Percentiles rank a stretch among this genome's conserved stretches.
Evolutionary conservation across 2,888 invertebrate genomes (phyloP).

Genomic region (Pseudococcus jackbeardsleyi): DNA sequence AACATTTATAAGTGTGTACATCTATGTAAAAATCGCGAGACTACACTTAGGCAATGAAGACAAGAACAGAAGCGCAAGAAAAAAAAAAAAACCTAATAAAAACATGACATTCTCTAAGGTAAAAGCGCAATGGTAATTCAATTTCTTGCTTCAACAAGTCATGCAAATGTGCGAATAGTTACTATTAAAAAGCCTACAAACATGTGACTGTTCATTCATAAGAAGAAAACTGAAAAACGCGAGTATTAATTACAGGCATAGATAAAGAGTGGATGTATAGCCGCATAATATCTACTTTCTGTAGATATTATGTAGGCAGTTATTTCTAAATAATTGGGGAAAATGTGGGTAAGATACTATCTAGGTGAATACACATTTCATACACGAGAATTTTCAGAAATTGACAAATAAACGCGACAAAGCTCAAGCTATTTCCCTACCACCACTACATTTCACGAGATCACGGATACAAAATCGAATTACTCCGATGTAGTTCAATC

Average conservation of each 20-base stretch:
- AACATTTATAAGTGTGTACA: too few relatives aligned
- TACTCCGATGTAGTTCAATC: too few relatives aligned
- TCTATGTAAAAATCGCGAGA: background rate
- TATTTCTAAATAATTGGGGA: too few relatives aligned
- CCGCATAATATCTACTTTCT: background rate
- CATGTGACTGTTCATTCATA: background rate
- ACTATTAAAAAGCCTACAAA: conserved; percentile 25
- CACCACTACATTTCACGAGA: too few relatives aligned
- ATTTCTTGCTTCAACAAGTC: conserved; percentile 44
- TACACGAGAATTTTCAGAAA: too few relatives aligned
- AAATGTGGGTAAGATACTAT: too few relatives aligned
- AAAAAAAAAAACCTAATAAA: background rate
- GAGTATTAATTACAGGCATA: background rate
- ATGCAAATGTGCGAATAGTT: conserved; percentile 48
- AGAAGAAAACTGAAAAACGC: background rate
- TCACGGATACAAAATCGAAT: too few relatives aligned
- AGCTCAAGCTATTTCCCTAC: too few relatives aligned
- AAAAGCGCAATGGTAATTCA: conserved; percentile 18
- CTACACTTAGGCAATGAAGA: background rate
- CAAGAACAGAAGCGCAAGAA: conserved; percentile 50
- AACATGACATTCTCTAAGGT: background rate
- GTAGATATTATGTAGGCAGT: too few relatives aligned
- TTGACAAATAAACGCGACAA: too few relatives aligned
- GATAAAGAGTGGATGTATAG: background rate
- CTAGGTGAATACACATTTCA: too few relatives aligned